Evolutionary conservation across 2,113 vertebrate species (phyloP), one percentile per base, ranked within the genome.

Genomic region (Carlito syrichta): DNA sequence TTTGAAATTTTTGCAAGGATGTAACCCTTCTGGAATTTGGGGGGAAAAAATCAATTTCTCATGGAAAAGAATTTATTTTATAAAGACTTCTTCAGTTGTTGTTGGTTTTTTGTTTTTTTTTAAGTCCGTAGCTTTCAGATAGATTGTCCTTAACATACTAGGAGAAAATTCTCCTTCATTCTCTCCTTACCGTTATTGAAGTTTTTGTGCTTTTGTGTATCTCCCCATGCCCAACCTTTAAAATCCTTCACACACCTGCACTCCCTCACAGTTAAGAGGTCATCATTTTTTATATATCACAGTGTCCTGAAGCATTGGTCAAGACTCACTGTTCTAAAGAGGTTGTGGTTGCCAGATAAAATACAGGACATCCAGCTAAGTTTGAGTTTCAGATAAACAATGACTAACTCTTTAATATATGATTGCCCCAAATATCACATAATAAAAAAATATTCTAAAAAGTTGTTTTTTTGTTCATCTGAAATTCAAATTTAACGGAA

Each of bases 41-140:
- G n/a, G n/a, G n/a, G n/a, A n/a, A n/a, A n/a, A 95, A 48, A 48
- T 56, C 35, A 60, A 23, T 91, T 96, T 86, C 52, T 95, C 27
- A 56, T 20, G 22, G 38, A 35, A 87, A 43, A 81, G 77, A 62
- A 56, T 2, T 38, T 76, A 8, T 32, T 73, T 94, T 69, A 69
- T 79, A 76, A 86, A 89, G 12, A 1, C 9, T 60, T 35, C 68
- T 78, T 92, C 10, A 11, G 48, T 52, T n/a, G n/a, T n/a, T n/a
- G n/a, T n/a, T n/a, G n/a, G n/a, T n/a, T n/a, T n/a, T n/a, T n/a
- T n/a, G n/a, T n/a, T n/a, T n/a, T 27, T 58, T 88, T 78, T 91
- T 79, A 45, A 92, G 45, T 66, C 35, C 93, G 10, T 85, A 96
- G 77, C 13, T 77, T 81, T 52, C 8, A 6, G 38, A 27, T 92